These are phyloP conservation scores for Lates japonicus DNA, from an alignment of 2,797 vertebrate genomes.

Conservation along the genomic window DNA sequence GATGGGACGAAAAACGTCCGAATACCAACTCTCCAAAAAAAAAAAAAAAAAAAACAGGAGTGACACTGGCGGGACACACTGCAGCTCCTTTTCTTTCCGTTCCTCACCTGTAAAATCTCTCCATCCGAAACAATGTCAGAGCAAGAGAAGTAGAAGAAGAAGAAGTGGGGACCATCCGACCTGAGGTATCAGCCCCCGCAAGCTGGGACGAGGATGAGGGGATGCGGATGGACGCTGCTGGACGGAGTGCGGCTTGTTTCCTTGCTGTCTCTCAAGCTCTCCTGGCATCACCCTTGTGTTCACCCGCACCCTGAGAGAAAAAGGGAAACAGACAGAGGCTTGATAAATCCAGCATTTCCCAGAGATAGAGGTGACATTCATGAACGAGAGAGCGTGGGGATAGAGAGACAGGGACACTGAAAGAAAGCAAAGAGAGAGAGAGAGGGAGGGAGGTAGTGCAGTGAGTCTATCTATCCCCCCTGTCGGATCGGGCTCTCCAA, in stretches of 20 bases:
- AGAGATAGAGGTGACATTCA: conserved; percentile 88
- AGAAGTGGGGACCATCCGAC: conserved; percentile 65
- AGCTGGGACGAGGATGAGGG: conserved; percentile 57
- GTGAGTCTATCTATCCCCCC: conserved; percentile 66
- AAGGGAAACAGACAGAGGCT: conserved; percentile 56
- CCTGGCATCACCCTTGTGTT: conserved; percentile 67
- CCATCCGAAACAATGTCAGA: conserved; percentile 46
- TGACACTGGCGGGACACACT: conserved; percentile 32
- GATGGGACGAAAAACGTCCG: conserved; percentile 17
- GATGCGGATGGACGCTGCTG: conserved; percentile 48
- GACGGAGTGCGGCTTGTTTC: conserved; percentile 45
- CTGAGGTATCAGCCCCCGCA: conserved; percentile 75
- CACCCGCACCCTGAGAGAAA: conserved; percentile 73
- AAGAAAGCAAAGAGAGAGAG: conserved; percentile 34
- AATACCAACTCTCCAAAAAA: conserved; percentile 52
- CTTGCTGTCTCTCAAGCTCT: conserved; percentile 57
- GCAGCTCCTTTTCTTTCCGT: conserved; percentile 39
- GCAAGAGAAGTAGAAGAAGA: conserved; percentile 51
- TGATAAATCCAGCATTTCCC: conserved; percentile 80
- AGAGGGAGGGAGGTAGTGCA: conserved; percentile 59
- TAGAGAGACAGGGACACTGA: conserved; percentile 59
- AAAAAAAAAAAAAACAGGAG: conserved; percentile 35
- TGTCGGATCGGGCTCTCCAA: conserved; percentile 71
- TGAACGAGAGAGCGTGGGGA: conserved; percentile 65
- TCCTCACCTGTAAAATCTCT: conserved; percentile 63